Percentiles rank a stretch among this genome's conserved stretches.
Conservation (phyloP, 35 echinoderm and acorn worm species). For the Holothuria glaberrima region DNA sequence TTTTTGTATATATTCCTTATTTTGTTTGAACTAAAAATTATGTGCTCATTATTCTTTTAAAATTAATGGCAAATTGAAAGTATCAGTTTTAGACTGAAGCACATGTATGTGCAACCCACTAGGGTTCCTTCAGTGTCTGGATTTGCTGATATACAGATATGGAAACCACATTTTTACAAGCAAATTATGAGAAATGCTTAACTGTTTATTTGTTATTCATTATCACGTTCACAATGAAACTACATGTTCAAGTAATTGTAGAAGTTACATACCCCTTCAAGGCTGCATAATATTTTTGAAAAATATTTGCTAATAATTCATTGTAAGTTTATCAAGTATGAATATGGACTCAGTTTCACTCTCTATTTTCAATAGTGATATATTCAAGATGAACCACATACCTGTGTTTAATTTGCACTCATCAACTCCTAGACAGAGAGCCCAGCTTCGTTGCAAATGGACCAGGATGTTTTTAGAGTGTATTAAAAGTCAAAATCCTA, state of each 20-base stretch:
- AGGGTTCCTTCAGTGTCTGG: neutral
- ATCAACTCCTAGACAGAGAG: neutral
- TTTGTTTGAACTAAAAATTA: neutral
- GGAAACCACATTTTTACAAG: neutral
- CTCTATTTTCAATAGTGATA: too few species aligned
- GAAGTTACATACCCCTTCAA: neutral
- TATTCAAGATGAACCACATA: neutral
- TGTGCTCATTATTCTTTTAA: neutral
- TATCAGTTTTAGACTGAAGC: neutral
- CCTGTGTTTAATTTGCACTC: neutral
- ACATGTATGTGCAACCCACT: neutral
- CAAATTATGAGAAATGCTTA: neutral
- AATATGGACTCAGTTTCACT: neutral
- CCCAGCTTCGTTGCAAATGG: neutral
- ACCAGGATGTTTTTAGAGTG: too few species aligned
- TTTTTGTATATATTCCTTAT: neutral
- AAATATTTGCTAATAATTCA: neutral
- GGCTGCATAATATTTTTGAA: neutral
- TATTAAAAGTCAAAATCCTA: too few species aligned
- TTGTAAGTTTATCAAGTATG: neutral
- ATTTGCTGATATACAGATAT: neutral
- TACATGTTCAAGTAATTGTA: neutral
- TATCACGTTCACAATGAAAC: neutral
- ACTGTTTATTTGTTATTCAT: neutral
- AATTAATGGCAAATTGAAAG: neutral